Base-by-base conservation (phyloP, 2,888 invertebrate genomes). In the Drosophila paranaensis region DNA sequence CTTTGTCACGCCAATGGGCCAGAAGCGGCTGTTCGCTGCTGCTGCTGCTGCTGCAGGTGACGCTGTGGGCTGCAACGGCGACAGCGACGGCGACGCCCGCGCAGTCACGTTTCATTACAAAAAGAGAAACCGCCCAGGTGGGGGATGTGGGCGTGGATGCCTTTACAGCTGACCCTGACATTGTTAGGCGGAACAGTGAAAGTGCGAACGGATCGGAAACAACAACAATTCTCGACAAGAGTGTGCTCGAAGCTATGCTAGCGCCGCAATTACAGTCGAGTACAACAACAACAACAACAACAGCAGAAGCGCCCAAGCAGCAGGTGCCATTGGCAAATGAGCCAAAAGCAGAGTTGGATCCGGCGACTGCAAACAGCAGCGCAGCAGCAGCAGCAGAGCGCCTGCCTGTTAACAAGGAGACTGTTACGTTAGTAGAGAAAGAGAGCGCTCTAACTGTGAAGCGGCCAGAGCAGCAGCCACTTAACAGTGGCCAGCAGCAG, bases 141-240 rank as follows among this genome's bases (percentile, higher is more conserved):
- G 56, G 55, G 64, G 42, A 76, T 35, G 40, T 71, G 46, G 81
- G 70, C 54, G 67, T 56, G 54, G 51, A 77, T 67, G 58, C 69
- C 71, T 37, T 25, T 16, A 56, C 68, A 55, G 61, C 51, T 81
- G 84, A 88, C 87, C 89, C 89, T 88, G 87, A 84, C 90, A 84
- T 72, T 70, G 71, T 88, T 83, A 62, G 13, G 25, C 30, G 20
- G 53, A 55, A 58, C 62, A 73, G 72, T 66, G 77, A 82, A 88
- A 88, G 81, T 66, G 71, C 50, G 54, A 68, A n/a, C 37, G 62
- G 39, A 53, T 60, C 62, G 57, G 51, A 54, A 56, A 51, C 39
- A 27, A 50, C 42, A 55, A 30, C 50, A 40, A 56, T n/a, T 43
- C 11, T 13, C 3, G 35, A 9, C 20, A 27, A 30, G 35, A 57